Conservation (phyloP, 1,140 invertebrate species). For the Camponotus pennsylvanicus region DNA sequence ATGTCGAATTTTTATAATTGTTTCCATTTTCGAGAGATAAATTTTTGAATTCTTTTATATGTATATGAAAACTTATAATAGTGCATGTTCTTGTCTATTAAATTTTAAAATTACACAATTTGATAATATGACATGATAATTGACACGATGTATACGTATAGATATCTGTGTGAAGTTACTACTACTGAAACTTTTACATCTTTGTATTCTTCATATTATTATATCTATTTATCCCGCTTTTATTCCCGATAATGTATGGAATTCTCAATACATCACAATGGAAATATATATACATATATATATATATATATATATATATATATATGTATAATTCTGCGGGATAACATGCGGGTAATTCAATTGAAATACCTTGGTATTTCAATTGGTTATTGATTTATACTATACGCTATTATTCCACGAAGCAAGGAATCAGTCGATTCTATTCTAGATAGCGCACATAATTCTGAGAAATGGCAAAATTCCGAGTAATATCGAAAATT, state of each 20-base stretch:
- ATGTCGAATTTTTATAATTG: background rate
- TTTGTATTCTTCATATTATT: background rate
- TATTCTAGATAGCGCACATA: background rate
- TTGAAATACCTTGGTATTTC: constrained; percentile 62
- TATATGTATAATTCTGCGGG: constrained; percentile 57
- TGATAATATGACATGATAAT: background rate
- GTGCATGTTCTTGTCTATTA: background rate
- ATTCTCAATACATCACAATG: constrained; percentile 32
- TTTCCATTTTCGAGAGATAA: background rate
- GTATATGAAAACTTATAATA: background rate
- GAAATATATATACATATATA: background rate
- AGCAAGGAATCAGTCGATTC: constrained; percentile 28
- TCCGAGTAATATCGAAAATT: constrained; percentile 10
- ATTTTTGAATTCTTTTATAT: background rate
- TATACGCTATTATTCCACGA: constrained; percentile 27
- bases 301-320: background rate
- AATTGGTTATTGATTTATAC: constrained; percentile 64
- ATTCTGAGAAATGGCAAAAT: constrained; percentile 8
- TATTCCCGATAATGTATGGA: constrained; percentile 47
- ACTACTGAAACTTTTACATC: constrained; percentile 12
- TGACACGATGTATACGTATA: background rate
- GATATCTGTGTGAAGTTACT: constrained; percentile 19
- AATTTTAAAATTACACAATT: background rate
- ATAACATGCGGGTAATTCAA: constrained; percentile 50
- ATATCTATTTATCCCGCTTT: background rate